Evolutionary conservation across 2,888 invertebrate genomes (phyloP), one percentile per base, ranked within the genome.

Genomic region (Andrena marginata): DNA sequence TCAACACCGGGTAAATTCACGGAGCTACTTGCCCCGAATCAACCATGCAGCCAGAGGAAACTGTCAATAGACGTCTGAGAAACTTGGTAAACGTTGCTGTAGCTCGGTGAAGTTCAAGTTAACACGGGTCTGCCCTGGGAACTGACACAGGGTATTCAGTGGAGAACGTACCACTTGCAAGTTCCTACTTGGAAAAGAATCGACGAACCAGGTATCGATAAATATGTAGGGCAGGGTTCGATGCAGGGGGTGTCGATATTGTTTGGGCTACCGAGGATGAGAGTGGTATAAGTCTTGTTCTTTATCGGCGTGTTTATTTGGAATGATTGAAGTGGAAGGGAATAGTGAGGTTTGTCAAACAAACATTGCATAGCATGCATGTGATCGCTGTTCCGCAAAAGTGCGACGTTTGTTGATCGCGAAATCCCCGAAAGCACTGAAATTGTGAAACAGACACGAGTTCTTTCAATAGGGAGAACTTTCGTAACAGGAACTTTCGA

Each of bases 1-100:
- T 10, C 10, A 2, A 4, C 42, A 23, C n/a, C 2, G 26, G 35
- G 51, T 42, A 42, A 68, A 56, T 65, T 59, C 48, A n/a, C 49
- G 3, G 49, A 64, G 23, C 68, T 16, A 48, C n/a, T 80, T 48
- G 54, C 48, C 33, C 10, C 29, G 35, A 80, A 79, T 72, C 49
- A 29, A 51, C 31, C 54, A 68, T 68, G 68, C 72, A 72, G 6
- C 26, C 13, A n/a, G 54, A 59, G 20, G 48, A 68, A 68, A 78
- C 54, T 79, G 63, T 73, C 72, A 79, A 72, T 68, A 51, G 68
- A 72, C 49, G 29, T 59, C 20, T 33, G 10, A 16, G 29, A 31
- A 63, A 64, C 69, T 79, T 77, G 56, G 59, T 49, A 59, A 51
- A 70, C 78, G 56, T 59, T 35, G 33, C 26, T 35, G 26, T 7